Base-by-base conservation (phyloP, 2,888 invertebrate species). In the Tinea pellionella region DNA sequence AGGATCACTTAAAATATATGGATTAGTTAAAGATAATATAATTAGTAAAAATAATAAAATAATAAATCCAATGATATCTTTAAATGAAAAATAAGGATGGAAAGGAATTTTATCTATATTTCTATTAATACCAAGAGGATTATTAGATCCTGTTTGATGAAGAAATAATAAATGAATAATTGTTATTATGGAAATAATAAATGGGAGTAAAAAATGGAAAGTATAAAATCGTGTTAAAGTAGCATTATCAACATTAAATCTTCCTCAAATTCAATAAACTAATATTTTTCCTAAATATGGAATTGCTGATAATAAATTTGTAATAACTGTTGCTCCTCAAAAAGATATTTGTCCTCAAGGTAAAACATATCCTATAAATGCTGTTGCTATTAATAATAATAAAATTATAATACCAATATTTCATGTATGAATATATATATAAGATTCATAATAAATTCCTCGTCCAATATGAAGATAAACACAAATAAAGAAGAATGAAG, bases 291-390 rank as follows among this genome's bases (percentile, higher is more conserved):
- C 93, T 79, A 93, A 68, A 65, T 90, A 92, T 0, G 93, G 93
- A 9, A 94, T 89, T 1, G 92, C 92, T 0, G 93, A 93, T 63
- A 94, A 63, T 67, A 94, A 67, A 71, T 93, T 93, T 32, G 92
- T 93, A 90, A 93, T 93, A n/a, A 94, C 92, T 42, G 93, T 93
- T 0, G 93, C 93, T 1, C 92, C 93, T 89, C 93, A 94, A 74
- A 92, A 94, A 0, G 93, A 93, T 89, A 94, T 94, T 91, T 94
- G 93, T 7, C 93, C 93, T 79, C 93, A 93, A 0, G 93, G 93
- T 69, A 93, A 64, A 0, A 94, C 92, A 85, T 94, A 94, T 0
- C 93, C 94, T 88, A 94, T 81, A 75, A 94, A 94, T 18, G 92
- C 92, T 57, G 92, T 91, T 70, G 79, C 90, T 90, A 94, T 94